phyloP scores from a whole-genome alignment of 1,140 invertebrate genomes.

The Portunus trituberculatus region DNA sequence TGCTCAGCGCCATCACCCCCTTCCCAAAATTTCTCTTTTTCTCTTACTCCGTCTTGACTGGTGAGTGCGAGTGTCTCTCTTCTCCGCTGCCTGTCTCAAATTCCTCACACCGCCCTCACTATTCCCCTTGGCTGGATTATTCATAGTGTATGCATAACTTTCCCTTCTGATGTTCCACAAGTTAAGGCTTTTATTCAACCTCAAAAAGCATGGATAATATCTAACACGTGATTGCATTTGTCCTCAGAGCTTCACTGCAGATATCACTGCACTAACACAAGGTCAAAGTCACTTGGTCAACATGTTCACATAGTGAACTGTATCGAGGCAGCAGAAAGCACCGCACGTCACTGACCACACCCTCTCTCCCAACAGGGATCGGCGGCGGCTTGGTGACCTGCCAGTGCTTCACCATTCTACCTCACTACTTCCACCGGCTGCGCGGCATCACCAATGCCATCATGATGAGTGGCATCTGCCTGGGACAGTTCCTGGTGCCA shows the following conservation, averaged over 20 bases:
- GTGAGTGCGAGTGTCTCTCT: neutral
- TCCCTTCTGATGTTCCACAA: too few relatives aligned
- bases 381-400: slow-evolving; percentile 73
- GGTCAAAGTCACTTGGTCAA: too few relatives aligned
- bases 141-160: too few relatives aligned
- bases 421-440: slow-evolving; percentile 50
- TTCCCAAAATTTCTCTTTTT: slow-evolving; percentile 47
- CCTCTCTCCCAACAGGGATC: slow-evolving; percentile 31
- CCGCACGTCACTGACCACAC: too few relatives aligned
- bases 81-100: neutral
- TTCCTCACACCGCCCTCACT: neutral
- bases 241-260: too few relatives aligned
- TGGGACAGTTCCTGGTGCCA: slow-evolving; percentile 28
- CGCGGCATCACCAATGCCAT: slow-evolving; percentile 71
- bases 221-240: too few relatives aligned
- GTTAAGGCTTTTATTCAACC: too few relatives aligned
- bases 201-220: too few relatives aligned
- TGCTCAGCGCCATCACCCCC: slow-evolving; percentile 46
- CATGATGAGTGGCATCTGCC: slow-evolving; percentile 54
- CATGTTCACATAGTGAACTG: too few relatives aligned
- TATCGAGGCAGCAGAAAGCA: too few relatives aligned
- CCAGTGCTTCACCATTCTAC: slow-evolving; percentile 53
- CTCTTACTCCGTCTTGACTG: slow-evolving; percentile 52
- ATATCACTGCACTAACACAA: too few relatives aligned
- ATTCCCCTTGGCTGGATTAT: neutral